phyloP scores from a whole-genome alignment of 2,888 invertebrate genomes.

The Cheilosia vernalis region DNA sequence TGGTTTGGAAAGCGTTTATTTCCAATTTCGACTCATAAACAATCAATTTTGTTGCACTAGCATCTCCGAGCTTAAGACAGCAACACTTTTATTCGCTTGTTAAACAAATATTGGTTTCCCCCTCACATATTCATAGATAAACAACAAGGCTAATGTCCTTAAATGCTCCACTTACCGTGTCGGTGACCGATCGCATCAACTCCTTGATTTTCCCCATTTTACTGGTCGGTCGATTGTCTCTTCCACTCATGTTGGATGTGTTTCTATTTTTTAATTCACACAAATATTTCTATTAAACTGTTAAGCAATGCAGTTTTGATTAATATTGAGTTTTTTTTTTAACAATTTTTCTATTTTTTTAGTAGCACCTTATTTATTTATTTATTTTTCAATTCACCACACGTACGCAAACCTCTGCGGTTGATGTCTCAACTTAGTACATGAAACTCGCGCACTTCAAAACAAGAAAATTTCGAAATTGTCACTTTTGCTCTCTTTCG shows the following conservation, averaged over 20 bases:
- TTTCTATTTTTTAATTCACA: constrained; percentile 7
- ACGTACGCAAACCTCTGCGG: constrained; percentile 18
- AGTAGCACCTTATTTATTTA: constrained; percentile 11
- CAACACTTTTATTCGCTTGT: not conserved
- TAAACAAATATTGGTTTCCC: not conserved
- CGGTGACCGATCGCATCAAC: constrained; percentile 79
- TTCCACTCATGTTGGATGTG: constrained; percentile 82
- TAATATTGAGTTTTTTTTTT: not conserved
- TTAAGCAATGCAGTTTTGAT: too few relatives aligned
- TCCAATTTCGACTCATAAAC: too few relatives aligned
- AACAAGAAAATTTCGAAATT: constrained; percentile 51
- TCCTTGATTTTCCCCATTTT: constrained; percentile 83
- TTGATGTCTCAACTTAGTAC: constrained; percentile 57
- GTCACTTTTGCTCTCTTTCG: constrained; percentile 56
- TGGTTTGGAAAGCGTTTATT: too few relatives aligned
- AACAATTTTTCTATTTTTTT: not conserved
- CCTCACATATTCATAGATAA: not conserved
- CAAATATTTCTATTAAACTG: constrained; percentile 8
- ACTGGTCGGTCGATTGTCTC: constrained; percentile 81
- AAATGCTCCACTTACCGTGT: constrained; percentile 55
- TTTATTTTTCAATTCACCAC: constrained; percentile 57
- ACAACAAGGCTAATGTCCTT: not conserved
- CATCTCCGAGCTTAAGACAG: not conserved
- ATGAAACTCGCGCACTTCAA: constrained; percentile 33
- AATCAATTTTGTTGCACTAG: too few relatives aligned